These are phyloP conservation scores for Helicorthomorpha holstii DNA, from an alignment of 1,140 invertebrate genomes.

Conservation along the genomic window DNA sequence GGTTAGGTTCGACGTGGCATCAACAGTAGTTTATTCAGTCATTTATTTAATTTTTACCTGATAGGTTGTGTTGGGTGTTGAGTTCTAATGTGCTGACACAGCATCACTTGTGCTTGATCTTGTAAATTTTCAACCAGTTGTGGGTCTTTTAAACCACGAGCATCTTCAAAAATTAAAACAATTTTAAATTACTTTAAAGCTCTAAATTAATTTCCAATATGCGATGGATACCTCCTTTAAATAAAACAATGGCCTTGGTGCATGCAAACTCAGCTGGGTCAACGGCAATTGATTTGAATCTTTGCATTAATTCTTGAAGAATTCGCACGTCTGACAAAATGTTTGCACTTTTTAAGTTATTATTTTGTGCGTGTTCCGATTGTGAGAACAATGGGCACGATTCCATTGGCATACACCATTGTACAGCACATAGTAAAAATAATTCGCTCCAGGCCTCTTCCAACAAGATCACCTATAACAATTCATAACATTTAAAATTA, in stretches of 20 bases:
- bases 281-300: slow-evolving; percentile 74
- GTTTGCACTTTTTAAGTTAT: slow-evolving; percentile 22
- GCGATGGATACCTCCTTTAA: slow-evolving; percentile 82
- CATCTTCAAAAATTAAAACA: slow-evolving; percentile 25
- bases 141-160: slow-evolving; percentile 78
- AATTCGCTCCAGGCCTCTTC: slow-evolving; percentile 95
- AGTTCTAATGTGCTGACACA: slow-evolving; percentile 70
- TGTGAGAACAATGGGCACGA: slow-evolving; percentile 60
- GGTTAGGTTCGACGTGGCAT: no score
- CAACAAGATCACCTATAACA: slow-evolving; percentile 73
- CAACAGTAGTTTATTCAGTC: no score
- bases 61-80: slow-evolving; percentile 68
- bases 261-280: slow-evolving; percentile 96
- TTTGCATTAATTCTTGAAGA: slow-evolving; percentile 62
- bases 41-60: no score
- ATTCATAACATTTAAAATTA: no score
- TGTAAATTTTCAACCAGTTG: slow-evolving; percentile 93
- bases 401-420: slow-evolving; percentile 89
- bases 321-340: slow-evolving; percentile 44
- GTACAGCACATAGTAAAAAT: slow-evolving; percentile 88
- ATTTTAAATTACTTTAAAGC: no score
- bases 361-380: slow-evolving; percentile 39
- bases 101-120: slow-evolving; percentile 94
- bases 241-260: slow-evolving; percentile 91
- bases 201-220: no score